Base-by-base conservation (phyloP, 2,797 vertebrate genomes). In the Esox lucius region DNA sequence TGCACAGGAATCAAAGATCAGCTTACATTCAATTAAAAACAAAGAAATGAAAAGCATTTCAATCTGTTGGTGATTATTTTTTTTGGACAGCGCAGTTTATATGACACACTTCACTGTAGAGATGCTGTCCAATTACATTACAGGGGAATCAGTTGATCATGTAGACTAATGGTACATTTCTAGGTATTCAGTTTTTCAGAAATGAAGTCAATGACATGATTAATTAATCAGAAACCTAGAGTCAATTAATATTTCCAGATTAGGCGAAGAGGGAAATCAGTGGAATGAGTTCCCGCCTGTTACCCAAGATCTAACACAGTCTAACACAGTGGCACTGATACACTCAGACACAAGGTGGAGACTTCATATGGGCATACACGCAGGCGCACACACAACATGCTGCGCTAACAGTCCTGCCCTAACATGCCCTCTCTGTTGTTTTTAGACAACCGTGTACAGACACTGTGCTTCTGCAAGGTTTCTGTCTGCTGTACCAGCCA, bases 391-490 rank as follows among this genome's bases (percentile, higher is more conserved):
- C 22, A 53, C 35, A 33, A 13, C 16, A n/a, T 49, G 39, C 66
- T 46, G 4, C 66, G 56, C 26, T 48, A 24, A 59, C 31, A 46
- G 42, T 46, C 77, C 73, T 93, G 91, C 80, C 89, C 86, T 53
- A 81, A 92, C 91, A 87, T 91, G 91, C 80, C 42, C 86, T 80
- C 80, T 79, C 75, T 83, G 79, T 87, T 84, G 86, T 90, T 86
- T 87, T 86, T 79, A 87, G 80, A 90, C 78, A 85, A 72, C 78
- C 75, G 65, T 75, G 79, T 74, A 81, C 75, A 83, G 80, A 81
- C 77, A 61, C 56, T n/a, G n/a, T 80, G 59, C 70, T 42, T 79
- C 76, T 81, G 74, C 75, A 67, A 83, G 74, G 81, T 80, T 76
- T 77, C 79, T 22, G 83, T 81, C 84, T 89, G 85, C 87, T 87